These are phyloP conservation scores for Eucriotettix oculatus DNA, from an alignment of 2,888 invertebrate genomes.

Conservation along the genomic window DNA sequence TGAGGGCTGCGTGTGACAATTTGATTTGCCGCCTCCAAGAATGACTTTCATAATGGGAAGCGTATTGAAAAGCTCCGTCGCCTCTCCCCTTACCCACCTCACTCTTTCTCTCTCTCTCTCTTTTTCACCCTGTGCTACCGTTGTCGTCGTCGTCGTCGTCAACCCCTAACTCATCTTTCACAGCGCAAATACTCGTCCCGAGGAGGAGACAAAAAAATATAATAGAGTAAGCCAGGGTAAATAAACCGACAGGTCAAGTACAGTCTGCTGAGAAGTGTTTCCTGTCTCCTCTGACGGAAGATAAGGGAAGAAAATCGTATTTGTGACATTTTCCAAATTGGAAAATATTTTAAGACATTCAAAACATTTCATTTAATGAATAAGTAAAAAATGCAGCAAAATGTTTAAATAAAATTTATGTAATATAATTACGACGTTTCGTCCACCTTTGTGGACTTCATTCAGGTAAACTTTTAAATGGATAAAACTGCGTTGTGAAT, in stretches of 20 bases:
- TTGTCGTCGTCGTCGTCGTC: too few relatives aligned
- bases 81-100: conserved; percentile 1
- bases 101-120: background rate
- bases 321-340: too few relatives aligned
- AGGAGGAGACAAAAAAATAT: background rate
- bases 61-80: conserved; percentile 11
- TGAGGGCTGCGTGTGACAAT: conserved; percentile 11
- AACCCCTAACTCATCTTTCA: background rate
- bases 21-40: conserved; percentile 13
- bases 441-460: too few relatives aligned
- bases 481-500: too few relatives aligned
- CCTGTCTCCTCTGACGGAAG: background rate
- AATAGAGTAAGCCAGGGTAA: conserved; percentile 2
- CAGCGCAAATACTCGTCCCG: background rate
- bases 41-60: conserved; percentile 13
- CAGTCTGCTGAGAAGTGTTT: background rate
- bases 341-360: too few relatives aligned
- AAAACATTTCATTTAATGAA: too few relatives aligned
- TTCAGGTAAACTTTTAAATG: too few relatives aligned
- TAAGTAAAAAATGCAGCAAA: too few relatives aligned
- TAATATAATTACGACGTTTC: too few relatives aligned
- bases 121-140: background rate
- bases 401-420: too few relatives aligned
- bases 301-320: too few relatives aligned
- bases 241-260: conserved; percentile 3